Evolutionary conservation across 1,140 invertebrate genomes (phyloP).

Genomic region (Rhynchophorus ferrugineus): DNA sequence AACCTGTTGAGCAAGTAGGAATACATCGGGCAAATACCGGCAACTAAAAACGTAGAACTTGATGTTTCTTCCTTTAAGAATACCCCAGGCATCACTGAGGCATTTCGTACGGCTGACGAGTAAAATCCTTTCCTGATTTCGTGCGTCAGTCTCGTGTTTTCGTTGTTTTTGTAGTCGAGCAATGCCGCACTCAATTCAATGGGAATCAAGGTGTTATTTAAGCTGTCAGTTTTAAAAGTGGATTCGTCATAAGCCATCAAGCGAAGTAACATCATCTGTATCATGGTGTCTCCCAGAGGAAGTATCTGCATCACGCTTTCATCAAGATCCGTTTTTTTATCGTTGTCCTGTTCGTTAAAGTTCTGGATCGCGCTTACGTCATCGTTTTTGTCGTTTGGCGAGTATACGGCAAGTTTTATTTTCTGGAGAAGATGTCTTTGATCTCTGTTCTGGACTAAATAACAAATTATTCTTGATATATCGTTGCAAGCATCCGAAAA

Average conservation of each 20-base stretch:
- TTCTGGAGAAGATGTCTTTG: constrained; percentile 6
- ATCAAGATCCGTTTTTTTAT: background rate
- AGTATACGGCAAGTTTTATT: constrained; percentile 2
- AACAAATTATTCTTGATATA: background rate
- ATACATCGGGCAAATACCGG: constrained; percentile 6
- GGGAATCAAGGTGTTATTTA: constrained; percentile 15
- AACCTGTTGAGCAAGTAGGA: constrained; percentile 8
- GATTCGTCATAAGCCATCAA: too few relatives aligned
- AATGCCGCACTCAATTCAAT: constrained; percentile 19
- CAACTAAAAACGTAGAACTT: constrained; percentile 1
- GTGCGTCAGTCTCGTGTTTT: constrained; percentile 20
- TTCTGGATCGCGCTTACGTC: background rate
- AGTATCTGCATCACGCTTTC: constrained; percentile 12
- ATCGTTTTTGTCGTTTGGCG: background rate
- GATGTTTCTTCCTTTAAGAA: constrained; percentile 17
- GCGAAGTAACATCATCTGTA: constrained; percentile 9
- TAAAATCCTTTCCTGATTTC: constrained; percentile 21
- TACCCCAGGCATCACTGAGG: constrained; percentile 11
- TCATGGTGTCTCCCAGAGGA: constrained; percentile 12
- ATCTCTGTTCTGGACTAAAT: constrained; percentile 3
- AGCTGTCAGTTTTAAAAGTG: background rate
- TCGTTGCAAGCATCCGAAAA: background rate
- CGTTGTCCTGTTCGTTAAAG: background rate
- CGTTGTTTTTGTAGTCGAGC: constrained; percentile 11
- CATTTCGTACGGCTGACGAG: constrained; percentile 18